Conservation (phyloP, 2,113 vertebrate species). For the Mungos mungo region DNA sequence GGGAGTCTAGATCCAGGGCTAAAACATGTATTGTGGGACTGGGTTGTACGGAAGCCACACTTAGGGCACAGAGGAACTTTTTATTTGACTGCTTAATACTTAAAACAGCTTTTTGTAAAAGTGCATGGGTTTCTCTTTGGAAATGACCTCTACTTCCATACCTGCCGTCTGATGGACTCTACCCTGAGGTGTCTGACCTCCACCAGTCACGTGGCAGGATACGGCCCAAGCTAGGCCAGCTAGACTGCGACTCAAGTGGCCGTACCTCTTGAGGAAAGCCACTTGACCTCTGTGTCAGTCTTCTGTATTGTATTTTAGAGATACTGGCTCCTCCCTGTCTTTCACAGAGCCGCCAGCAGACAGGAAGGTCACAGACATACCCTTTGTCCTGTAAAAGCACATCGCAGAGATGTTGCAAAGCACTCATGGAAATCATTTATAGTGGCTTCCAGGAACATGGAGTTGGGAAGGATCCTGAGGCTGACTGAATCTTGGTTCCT, state of each 20-base stretch:
- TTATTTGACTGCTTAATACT: neutral
- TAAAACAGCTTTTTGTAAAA: neutral
- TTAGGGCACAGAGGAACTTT: fast-evolving
- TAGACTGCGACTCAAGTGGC: neutral
- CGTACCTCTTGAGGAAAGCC: neutral
- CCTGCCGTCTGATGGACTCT: neutral
- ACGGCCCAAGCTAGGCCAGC: fast-evolving
- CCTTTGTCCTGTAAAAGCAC: neutral
- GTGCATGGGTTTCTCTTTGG: neutral
- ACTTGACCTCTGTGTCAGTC: neutral
- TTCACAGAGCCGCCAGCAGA: neutral
- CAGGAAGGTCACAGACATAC: neutral
- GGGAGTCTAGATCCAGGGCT: neutral
- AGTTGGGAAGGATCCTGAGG: neutral
- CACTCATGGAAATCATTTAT: neutral
- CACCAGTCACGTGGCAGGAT: neutral
- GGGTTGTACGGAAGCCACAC: neutral
- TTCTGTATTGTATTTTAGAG: neutral
- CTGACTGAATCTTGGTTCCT: neutral
- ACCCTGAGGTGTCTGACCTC: neutral
- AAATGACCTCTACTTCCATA: neutral
- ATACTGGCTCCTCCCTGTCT: neutral
- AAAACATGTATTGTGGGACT: no score
- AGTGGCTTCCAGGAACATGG: neutral
- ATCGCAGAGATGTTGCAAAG: neutral